Evolutionary conservation across 2,888 invertebrate species (phyloP), one percentile per base, ranked within the genome.

Genomic region (Drosophila acutilabella): DNA sequence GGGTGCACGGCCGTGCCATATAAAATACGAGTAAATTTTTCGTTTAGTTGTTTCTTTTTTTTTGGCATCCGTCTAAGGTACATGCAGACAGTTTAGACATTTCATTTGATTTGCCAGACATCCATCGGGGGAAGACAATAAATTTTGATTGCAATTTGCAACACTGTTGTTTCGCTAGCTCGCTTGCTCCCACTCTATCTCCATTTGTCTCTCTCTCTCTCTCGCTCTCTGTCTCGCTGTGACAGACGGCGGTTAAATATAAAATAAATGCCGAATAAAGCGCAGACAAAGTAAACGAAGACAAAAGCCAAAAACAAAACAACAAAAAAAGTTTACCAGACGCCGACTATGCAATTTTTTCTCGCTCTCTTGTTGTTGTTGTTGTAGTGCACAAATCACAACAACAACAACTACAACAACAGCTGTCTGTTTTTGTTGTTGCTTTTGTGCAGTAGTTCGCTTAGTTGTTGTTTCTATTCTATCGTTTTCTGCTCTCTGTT

Each of bases 101-200:
- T 76, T 73, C 60, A 56, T 80, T 75, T 80, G 76, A 78, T 80
- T 72, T 76, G 80, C 76, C 56, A 72, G 73, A 80, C 80, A 77
- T 66, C 80, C 73, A 80, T 80, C 68, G 77, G 76, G 66, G 73
- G 54, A 75, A 78, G 69, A 79, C 81, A 78, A 81, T 81, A 81
- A 81, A 81, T 81, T 81, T 81, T 80, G 74, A 78, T 80, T 78
- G 75, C 75, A 80, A 80, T 78, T 82, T 82, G 72, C 78, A 80
- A 77, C 77, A 80, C 68, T 73, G 75, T 74, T 61, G 44, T 52
- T 36, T 11, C 36, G 1, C 51, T 51, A 10, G 3, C 51, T 58
- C 10, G 3, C 36, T 23, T n/a, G 16, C 40, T 41, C 36, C 23
- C 20, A 20, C 20, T 14, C 30, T 48, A 33, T 20, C 33, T 45